phyloP scores from a whole-genome alignment of 1,140 invertebrate species.

The Drosophila kurseongensis region DNA sequence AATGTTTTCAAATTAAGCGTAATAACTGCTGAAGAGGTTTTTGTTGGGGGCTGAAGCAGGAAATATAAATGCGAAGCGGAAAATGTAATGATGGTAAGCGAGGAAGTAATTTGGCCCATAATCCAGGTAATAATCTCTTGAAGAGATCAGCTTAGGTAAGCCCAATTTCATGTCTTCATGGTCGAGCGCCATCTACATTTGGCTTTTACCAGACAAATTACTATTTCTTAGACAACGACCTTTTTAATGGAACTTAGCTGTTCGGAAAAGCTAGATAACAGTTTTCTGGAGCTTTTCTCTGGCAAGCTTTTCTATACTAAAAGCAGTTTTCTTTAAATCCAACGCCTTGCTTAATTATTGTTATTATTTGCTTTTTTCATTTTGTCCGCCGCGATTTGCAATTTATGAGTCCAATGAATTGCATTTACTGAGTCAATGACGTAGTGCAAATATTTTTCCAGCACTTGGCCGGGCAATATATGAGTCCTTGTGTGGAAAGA shows the following conservation, averaged over 20 bases:
- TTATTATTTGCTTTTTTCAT: neutral
- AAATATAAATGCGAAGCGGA: constrained; percentile 3
- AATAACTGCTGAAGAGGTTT: constrained; percentile 35
- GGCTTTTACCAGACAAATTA: constrained; percentile 6
- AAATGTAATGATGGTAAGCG: constrained; percentile 21
- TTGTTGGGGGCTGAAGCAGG: constrained; percentile 2
- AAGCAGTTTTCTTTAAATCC: constrained; percentile 15
- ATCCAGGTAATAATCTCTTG: neutral
- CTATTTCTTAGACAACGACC: constrained; percentile 24
- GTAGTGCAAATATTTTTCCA: constrained; percentile 53
- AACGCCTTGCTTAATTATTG: constrained; percentile 44
- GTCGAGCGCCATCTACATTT: constrained; percentile 30
- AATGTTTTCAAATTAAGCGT: constrained; percentile 77
- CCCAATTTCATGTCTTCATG: neutral
- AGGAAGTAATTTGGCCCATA: constrained; percentile 20
- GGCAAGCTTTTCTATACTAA: neutral
- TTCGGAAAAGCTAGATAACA: constrained; percentile 4
- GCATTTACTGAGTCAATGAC: constrained; percentile 57
- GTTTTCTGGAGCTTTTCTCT: neutral
- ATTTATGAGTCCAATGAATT: constrained; percentile 71
- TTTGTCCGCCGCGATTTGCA: constrained; percentile 35
- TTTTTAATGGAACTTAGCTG: constrained; percentile 4
- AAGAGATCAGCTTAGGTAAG: neutral
- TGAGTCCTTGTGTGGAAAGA: constrained; percentile 38
- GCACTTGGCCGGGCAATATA: constrained; percentile 44